A percentile compares a stretch with the other conserved stretches of the same genome.
Conservation (phyloP, 1,140 invertebrate species). For the Sitodiplosis mosellana region DNA sequence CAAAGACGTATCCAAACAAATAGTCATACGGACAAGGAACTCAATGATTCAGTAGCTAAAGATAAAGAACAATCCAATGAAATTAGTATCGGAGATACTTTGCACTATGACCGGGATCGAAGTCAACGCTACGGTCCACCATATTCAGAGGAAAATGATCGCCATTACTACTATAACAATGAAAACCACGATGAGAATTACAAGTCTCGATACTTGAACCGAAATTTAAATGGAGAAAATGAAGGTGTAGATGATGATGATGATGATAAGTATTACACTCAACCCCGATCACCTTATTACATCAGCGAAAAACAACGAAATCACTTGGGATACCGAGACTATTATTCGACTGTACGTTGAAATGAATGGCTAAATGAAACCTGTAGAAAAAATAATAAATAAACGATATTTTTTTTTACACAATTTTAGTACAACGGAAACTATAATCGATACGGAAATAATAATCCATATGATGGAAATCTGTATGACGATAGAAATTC, state of each 20-base stretch:
- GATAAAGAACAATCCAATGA: neutral
- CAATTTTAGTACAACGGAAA: conserved; percentile 1
- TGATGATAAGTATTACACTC: too few relatives aligned
- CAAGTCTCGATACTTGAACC: neutral
- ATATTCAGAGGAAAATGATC: conserved; percentile 7
- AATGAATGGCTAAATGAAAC: too few relatives aligned
- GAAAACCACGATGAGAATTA: neutral
- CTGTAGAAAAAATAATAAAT: too few relatives aligned
- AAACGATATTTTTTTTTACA: neutral
- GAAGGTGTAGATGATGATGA: neutral
- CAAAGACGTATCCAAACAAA: conserved; percentile 11
- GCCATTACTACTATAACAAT: neutral
- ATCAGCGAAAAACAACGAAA: too few relatives aligned
- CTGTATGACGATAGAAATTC: neutral
- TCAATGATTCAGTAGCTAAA: neutral
- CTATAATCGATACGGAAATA: neutral
- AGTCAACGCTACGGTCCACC: conserved; percentile 21
- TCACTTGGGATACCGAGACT: too few relatives aligned
- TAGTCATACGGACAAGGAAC: conserved; percentile 14
- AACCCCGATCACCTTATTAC: too few relatives aligned
- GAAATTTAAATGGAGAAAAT: neutral
- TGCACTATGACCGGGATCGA: conserved; percentile 13
- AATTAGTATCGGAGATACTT: conserved; percentile 1
- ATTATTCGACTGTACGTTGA: neutral
- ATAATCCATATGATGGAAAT: neutral